Percentiles rank a stretch among this genome's conserved stretches.
Evolutionary conservation across 2,797 vertebrate species (phyloP).

Genomic region (Enoplosus armatus): DNA sequence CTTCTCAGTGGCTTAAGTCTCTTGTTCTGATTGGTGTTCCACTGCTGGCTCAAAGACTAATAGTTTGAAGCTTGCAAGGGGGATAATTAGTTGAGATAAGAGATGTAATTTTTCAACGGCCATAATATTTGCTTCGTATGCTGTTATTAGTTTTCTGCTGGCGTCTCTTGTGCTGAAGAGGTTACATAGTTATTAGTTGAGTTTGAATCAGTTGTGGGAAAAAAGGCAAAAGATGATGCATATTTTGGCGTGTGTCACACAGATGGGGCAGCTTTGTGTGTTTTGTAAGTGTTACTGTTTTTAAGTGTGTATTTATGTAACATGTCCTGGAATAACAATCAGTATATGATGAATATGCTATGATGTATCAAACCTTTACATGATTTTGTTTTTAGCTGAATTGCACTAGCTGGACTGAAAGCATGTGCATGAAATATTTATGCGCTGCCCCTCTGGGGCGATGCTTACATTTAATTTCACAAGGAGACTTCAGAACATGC

Average conservation of each 20-base stretch:
- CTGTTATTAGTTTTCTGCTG: constrained; percentile 14
- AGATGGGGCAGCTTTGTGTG: background rate
- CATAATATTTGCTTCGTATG: constrained; percentile 20
- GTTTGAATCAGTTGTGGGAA: background rate
- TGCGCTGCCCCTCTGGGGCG: constrained; percentile 32
- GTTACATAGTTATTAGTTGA: background rate
- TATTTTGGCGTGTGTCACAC: background rate
- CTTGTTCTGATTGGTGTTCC: constrained; percentile 33
- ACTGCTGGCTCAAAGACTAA: constrained; percentile 15
- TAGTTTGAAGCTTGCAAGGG: constrained; percentile 26
- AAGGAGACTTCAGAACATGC: constrained; percentile 55
- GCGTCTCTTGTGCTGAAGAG: constrained; percentile 4
- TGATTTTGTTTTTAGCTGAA: constrained; percentile 53
- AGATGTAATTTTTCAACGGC: constrained; percentile 31
- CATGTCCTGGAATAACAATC: background rate
- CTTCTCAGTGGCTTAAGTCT: constrained; percentile 15
- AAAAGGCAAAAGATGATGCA: background rate
- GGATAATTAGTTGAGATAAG: constrained; percentile 23
- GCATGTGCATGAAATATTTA: constrained; percentile 77
- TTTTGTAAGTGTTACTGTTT: background rate
- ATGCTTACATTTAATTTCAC: constrained; percentile 62
- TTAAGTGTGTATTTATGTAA: background rate
- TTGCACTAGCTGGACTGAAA: constrained; percentile 53
- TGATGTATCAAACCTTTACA: constrained; percentile 20
- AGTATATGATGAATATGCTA: constrained; percentile 19